Evolutionary conservation across 2,113 vertebrate genomes (phyloP).

Genomic region (Calidris pygmaea): DNA sequence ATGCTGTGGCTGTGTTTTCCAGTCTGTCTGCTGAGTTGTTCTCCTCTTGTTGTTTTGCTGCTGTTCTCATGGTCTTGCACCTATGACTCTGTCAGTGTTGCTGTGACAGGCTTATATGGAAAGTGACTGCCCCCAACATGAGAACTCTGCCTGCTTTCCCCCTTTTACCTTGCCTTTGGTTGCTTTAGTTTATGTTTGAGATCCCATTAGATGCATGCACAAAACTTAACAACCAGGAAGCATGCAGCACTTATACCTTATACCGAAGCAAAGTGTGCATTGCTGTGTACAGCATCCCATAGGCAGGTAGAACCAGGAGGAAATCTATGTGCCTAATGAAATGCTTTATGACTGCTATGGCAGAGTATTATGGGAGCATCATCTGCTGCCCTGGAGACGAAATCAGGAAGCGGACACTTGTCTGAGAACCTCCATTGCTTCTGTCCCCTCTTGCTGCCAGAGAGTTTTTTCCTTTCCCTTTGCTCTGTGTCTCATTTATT

Average conservation of each 20-base stretch:
- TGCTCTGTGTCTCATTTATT: not conserved
- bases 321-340: not conserved
- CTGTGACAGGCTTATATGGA: rapidly evolving
- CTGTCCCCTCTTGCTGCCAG: not conserved
- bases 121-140: not conserved
- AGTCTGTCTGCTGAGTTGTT: not conserved
- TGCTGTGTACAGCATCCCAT: not conserved
- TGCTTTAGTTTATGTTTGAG: not conserved
- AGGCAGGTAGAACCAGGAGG: not conserved
- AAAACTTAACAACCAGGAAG: not conserved
- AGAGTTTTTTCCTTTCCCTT: not conserved
- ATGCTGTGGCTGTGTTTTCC: not conserved
- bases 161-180: not conserved
- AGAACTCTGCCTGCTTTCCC: not conserved
- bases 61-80: not conserved
- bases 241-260: not conserved
- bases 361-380: not conserved
- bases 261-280: not conserved
- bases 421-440: not conserved
- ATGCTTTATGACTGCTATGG: not conserved
- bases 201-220: rapidly evolving
- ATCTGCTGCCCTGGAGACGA: not conserved
- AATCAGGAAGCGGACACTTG: not conserved
- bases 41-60: not conserved
- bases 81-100: not conserved